phyloP scores from a whole-genome alignment of 2,113 vertebrate species.

The Myotis lucifugus region DNA sequence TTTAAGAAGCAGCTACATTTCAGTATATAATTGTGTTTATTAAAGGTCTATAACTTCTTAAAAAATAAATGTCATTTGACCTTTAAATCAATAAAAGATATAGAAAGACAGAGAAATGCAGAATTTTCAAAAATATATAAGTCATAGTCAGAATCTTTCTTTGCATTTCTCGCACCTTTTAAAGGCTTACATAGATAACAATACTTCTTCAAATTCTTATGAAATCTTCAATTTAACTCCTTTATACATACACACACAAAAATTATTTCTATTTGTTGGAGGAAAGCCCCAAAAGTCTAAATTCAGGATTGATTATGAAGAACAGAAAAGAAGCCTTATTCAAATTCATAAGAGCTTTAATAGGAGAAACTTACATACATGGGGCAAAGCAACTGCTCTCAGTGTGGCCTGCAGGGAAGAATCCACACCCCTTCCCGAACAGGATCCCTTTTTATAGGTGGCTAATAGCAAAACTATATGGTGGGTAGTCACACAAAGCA shows the following conservation, averaged over 20 bases:
- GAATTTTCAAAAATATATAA: not conserved
- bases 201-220: not conserved
- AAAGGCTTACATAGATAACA: not conserved
- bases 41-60: not conserved
- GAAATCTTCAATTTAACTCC: not conserved
- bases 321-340: not conserved
- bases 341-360: not conserved
- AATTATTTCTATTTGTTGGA: not conserved
- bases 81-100: not conserved
- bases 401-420: not conserved
- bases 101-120: not conserved
- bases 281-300: not conserved
- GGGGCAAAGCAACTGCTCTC: not conserved
- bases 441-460: not conserved
- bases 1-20: conserved; percentile 25
- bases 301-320: not conserved
- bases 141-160: not conserved
- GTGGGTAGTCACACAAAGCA: not conserved
- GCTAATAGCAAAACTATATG: not conserved
- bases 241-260: not conserved
- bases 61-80: not conserved
- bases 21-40: not conserved
- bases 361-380: not conserved
- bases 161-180: not conserved
- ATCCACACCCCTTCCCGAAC: not conserved